Percentiles rank a stretch among this genome's conserved stretches.
phyloP scores from a whole-genome alignment of 2,888 invertebrate genomes.

The Tinea pellionella region DNA sequence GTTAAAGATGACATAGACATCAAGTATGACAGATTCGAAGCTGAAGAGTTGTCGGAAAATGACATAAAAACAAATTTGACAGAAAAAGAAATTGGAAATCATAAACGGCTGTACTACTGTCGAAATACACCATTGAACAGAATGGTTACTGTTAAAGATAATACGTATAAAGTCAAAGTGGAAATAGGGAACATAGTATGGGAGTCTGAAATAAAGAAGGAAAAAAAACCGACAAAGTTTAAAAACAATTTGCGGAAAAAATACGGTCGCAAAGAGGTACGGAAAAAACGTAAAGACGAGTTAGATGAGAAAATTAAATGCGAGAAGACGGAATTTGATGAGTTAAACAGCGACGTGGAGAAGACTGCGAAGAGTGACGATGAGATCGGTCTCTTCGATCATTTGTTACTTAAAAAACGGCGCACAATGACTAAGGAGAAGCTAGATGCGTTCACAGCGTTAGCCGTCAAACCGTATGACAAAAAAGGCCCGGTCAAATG shows the following conservation, averaged over 20 bases:
- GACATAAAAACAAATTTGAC: not conserved
- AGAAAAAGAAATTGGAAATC: not conserved
- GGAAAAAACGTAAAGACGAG: not conserved
- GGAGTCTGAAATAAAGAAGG: conserved; percentile 7
- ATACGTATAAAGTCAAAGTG: conserved; percentile 3
- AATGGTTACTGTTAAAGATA: conserved; percentile 5
- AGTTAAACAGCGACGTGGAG: not conserved
- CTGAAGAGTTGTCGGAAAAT: not conserved
- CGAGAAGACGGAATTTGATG: not conserved
- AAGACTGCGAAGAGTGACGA: not conserved
- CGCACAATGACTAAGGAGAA: conserved; percentile 12
- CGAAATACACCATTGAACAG: not conserved
- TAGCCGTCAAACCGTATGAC: conserved; percentile 10
- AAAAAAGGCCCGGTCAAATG: conserved; percentile 14
- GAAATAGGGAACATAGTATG: conserved; percentile 5
- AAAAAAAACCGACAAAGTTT: not conserved
- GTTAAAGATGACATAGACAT: not conserved
- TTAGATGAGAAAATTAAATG: not conserved
- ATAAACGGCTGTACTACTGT: not conserved
- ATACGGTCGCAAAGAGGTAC: not conserved
- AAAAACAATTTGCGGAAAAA: not conserved
- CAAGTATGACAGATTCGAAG: not conserved
- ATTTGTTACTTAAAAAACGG: not conserved
- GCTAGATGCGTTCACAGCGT: not conserved
- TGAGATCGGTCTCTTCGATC: not conserved